phyloP scores from a whole-genome alignment of 2,888 invertebrate species.

The Neoitamus cyanurus region DNA sequence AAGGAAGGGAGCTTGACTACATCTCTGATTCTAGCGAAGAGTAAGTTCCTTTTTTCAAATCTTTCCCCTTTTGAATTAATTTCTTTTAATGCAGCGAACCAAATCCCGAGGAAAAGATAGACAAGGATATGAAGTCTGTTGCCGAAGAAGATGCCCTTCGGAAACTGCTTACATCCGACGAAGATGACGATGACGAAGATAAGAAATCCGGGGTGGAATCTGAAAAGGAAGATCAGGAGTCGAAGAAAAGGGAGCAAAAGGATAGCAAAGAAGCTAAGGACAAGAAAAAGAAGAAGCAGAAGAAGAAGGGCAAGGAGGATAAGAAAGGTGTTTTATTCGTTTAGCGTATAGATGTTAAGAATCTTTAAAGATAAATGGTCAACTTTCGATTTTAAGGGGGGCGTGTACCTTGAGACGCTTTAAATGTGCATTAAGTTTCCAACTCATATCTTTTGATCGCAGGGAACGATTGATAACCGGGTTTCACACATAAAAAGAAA shows the following conservation, averaged over 20 bases:
- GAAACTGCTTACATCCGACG: slow-evolving; percentile 88
- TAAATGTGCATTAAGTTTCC: no score
- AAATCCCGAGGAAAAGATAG: slow-evolving; percentile 79
- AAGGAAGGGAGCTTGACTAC: slow-evolving; percentile 94
- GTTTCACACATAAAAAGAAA: no score
- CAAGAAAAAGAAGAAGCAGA: slow-evolving; percentile 72
- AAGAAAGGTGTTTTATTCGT: slow-evolving; percentile 69
- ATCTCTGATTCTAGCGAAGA: slow-evolving; percentile 88
- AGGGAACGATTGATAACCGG: no score
- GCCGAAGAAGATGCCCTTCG: slow-evolving; percentile 89
- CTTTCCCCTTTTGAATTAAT: background rate
- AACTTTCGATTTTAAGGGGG: no score
- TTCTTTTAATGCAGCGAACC: slow-evolving; percentile 68
- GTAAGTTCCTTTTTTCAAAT: slow-evolving; percentile 60
- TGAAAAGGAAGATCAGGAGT: slow-evolving; percentile 79
- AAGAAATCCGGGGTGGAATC: slow-evolving; percentile 81
- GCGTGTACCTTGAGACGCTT: no score
- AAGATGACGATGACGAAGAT: slow-evolving; percentile 86
- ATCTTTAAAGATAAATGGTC: no score
- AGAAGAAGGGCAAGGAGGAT: slow-evolving; percentile 73
- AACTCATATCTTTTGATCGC: no score
- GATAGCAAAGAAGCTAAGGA: slow-evolving; percentile 68
- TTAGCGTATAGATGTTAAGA: background rate
- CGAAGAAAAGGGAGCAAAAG: slow-evolving; percentile 78
- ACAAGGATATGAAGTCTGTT: slow-evolving; percentile 87